These are phyloP conservation scores for Caerostris darwini DNA, from an alignment of 1,140 invertebrate species.

Conservation along the genomic window DNA sequence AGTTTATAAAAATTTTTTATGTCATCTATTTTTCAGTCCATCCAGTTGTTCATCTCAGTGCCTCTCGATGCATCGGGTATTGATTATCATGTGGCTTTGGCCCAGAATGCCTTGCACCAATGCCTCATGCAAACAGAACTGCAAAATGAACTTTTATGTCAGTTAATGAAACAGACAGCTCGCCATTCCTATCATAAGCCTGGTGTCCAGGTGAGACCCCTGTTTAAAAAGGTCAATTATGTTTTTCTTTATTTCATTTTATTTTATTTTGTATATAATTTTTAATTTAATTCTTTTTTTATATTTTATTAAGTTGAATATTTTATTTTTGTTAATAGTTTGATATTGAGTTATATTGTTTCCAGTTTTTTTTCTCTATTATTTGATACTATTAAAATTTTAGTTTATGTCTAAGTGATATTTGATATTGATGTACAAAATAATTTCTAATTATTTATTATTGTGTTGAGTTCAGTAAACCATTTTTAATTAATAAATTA, in stretches of 20 bases:
- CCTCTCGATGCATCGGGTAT: conserved; percentile 97
- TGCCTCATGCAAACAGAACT: conserved; percentile 94
- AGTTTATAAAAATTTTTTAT: no score
- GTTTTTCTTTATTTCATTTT: not conserved
- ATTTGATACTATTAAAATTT: no score
- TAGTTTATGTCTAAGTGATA: no score
- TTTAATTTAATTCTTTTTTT: no score
- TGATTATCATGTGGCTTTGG: conserved; percentile 96
- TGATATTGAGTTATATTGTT: no score
- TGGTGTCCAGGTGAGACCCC: conserved; percentile 77
- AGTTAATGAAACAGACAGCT: conserved; percentile 93
- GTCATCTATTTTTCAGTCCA: conserved; percentile 88
- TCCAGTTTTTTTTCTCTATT: no score
- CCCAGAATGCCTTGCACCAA: conserved; percentile 96
- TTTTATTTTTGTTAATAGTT: no score
- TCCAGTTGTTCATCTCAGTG: conserved; percentile 96
- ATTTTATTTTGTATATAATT: not conserved
- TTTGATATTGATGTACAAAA: no score
- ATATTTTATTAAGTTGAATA: no score
- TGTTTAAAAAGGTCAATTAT: not conserved
- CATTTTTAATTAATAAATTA: no score
- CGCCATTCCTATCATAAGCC: conserved; percentile 77
- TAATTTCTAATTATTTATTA: no score
- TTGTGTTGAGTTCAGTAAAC: no score
- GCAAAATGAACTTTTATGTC: conserved; percentile 95